phyloP scores from a whole-genome alignment of 1,140 invertebrate species.

The Drosophila baimaii region DNA sequence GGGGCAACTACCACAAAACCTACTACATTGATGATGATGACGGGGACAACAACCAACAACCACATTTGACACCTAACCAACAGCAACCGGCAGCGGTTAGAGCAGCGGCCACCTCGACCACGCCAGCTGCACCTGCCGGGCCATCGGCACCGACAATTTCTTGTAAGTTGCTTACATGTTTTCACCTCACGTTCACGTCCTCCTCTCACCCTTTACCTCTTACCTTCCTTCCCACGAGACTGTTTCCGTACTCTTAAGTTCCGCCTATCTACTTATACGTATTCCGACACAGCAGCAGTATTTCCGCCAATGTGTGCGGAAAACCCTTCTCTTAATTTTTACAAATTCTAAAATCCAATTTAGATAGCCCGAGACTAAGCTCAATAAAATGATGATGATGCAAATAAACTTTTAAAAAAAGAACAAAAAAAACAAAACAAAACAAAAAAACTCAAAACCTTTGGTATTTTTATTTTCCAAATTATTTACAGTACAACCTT shows the following conservation, averaged over 20 bases:
- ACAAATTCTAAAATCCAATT: constrained; percentile 31
- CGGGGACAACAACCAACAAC: constrained; percentile 53
- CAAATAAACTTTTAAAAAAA: constrained; percentile 49
- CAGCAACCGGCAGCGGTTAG: constrained; percentile 34
- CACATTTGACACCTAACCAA: constrained; percentile 47
- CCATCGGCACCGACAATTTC: constrained; percentile 77
- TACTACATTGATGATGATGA: constrained; percentile 69
- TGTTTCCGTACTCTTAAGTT: constrained; percentile 42
- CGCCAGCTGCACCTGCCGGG: constrained; percentile 44
- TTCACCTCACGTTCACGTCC: constrained; percentile 26
- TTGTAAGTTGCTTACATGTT: constrained; percentile 80
- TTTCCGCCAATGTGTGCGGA: constrained; percentile 25
- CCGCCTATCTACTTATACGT: constrained; percentile 34
- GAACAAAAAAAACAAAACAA: constrained; percentile 27
- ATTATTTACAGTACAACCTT: constrained; percentile 36
- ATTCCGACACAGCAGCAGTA: constrained; percentile 30
- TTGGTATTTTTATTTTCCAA: constrained; percentile 61
- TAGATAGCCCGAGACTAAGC: constrained; percentile 41
- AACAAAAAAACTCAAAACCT: constrained; percentile 30
- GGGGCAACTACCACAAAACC: constrained; percentile 40
- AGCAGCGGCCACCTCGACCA: constrained; percentile 46
- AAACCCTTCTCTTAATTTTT: constrained; percentile 23
- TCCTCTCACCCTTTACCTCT: constrained; percentile 15
- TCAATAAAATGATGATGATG: constrained; percentile 31
- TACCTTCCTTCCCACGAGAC: constrained; percentile 52